Conservation (phyloP, 2,113 vertebrate genomes). For the Bufo bufo region DNA sequence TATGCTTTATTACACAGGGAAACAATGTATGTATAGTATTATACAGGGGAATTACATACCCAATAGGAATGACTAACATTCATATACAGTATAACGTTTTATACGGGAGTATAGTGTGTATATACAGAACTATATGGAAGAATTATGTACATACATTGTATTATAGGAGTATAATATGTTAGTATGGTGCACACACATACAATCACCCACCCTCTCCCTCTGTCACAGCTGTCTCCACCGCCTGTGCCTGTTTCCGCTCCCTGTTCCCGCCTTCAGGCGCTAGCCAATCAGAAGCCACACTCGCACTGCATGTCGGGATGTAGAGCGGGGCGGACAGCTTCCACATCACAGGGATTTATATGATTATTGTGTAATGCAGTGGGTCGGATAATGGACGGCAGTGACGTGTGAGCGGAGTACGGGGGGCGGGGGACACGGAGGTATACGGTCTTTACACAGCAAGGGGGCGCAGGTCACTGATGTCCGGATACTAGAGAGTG, state of each 20-base stretch:
- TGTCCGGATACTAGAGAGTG: background rate
- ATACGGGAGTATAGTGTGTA: background rate
- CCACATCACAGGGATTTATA: background rate
- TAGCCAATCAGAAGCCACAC: background rate
- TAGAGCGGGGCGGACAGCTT: background rate
- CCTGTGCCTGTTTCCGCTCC: background rate
- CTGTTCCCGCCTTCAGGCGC: conserved; percentile 8
- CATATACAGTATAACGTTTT: background rate
- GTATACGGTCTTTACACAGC: no score
- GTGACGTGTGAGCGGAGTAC: background rate
- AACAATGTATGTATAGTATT: background rate
- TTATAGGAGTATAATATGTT: background rate
- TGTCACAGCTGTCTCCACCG: background rate
- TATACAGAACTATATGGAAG: background rate
- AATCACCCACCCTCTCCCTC: no score
- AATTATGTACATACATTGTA: background rate
- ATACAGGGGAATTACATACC: background rate
- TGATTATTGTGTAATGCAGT: no score
- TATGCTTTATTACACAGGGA: background rate
- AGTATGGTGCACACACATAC: background rate
- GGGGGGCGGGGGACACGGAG: no score
- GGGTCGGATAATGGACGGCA: background rate
- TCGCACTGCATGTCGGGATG: background rate
- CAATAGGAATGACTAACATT: no score
- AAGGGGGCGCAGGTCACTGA: no score